phyloP scores from a whole-genome alignment of 1,140 invertebrate species.

The Drosophila carrolli region DNA sequence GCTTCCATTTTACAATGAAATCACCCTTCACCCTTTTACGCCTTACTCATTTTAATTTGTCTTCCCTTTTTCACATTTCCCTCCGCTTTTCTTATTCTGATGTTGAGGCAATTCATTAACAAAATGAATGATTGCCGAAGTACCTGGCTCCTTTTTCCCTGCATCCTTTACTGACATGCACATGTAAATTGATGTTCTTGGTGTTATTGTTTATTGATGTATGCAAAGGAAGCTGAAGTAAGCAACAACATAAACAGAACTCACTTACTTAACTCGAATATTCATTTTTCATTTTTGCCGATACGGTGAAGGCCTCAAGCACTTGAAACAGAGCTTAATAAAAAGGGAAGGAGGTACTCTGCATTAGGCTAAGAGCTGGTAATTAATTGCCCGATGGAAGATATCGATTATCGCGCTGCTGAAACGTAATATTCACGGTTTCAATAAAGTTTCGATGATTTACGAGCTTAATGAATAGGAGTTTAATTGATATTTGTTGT shows the following conservation, averaged over 20 bases:
- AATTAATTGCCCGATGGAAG: conserved; percentile 41
- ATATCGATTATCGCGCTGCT: conserved; percentile 38
- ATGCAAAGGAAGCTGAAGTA: conserved; percentile 30
- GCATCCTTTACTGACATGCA: conserved; percentile 36
- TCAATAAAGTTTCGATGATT: conserved; percentile 21
- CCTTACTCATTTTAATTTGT: conserved; percentile 27
- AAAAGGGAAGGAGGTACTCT: background rate
- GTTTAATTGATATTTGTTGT: conserved; percentile 13
- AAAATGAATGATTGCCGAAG: conserved; percentile 74
- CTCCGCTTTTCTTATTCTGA: background rate
- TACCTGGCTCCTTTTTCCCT: conserved; percentile 42
- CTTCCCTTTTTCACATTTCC: conserved; percentile 4
- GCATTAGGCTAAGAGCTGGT: conserved; percentile 39
- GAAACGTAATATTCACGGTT: conserved; percentile 31
- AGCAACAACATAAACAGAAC: conserved; percentile 30
- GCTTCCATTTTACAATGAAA: conserved; percentile 41
- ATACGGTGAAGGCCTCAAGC: background rate
- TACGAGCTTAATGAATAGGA: conserved; percentile 23
- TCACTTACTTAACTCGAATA: conserved; percentile 17
- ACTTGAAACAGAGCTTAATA: background rate
- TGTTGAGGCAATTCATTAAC: conserved; percentile 72
- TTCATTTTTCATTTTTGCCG: conserved; percentile 39
- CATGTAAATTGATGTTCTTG: conserved; percentile 58
- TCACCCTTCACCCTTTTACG: conserved; percentile 21
- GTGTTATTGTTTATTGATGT: conserved; percentile 54